Evolutionary conservation across 2,113 vertebrate species (phyloP), one percentile per base, ranked within the genome.

Genomic region (Dromaius novaehollandiae): DNA sequence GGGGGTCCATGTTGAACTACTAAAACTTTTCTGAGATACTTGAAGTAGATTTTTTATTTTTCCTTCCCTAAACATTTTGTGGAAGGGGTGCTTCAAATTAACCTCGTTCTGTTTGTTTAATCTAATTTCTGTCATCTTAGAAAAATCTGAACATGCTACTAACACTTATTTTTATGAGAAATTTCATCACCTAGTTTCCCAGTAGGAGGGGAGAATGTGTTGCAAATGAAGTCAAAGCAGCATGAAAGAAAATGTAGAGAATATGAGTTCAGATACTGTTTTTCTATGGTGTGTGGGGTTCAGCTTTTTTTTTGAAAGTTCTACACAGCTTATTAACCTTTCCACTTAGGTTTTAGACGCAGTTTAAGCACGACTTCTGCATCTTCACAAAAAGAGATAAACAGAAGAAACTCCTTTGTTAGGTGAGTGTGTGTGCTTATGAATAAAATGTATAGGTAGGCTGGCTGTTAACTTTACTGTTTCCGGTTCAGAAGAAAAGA

Each of bases 351-450:
- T 95, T 98, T 98, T 77, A 98, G 98, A 56, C 98, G 99, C 95
- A 99, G 99, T 86, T 98, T 99, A 91, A 99, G 99, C 97, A 99
- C 98, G 36, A 99, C 99, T 38, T 99, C 99, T 22, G 98, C 99
- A 74, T 98, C 98, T 74, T 97, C 98, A 26, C 98, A 98, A 16
- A 99, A 98, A 95, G 99, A 99, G 91, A 96, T 97, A n/a, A 98
- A 96, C 96, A 98, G 98, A 91, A 99, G 98, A 97, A 98, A 98
- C 90, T 97, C 99, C 14, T 98, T 98, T 82, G 97, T 93, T 96
- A 99, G 99, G 99, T 99, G 94, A 95, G 98, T 97, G 89, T 60
- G 69, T 0, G 9, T 55, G 50, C 69, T 91, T 64, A 11, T 10
- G 18, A 34, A 19, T 34, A 19, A 75, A 85, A 30, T 28, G 66